Evolutionary conservation across 2,888 invertebrate species (phyloP).

Genomic region (Chrysodeixis includens): DNA sequence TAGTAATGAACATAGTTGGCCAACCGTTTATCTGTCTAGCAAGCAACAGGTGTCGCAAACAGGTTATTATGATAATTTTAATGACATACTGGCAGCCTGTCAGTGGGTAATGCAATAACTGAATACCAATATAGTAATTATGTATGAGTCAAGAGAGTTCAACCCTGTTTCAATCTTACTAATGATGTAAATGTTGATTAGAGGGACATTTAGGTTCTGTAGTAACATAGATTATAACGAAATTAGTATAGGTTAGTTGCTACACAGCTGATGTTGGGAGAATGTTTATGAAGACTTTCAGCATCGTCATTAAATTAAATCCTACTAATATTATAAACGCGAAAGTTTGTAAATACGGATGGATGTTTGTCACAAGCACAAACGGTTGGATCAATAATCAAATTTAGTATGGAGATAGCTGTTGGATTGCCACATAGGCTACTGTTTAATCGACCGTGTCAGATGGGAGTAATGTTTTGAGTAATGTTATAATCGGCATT

Average conservation of each 20-base stretch:
- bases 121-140: constrained; percentile 42
- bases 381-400: no score
- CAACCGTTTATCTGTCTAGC: constrained; percentile 11
- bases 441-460: no score
- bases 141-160: constrained; percentile 37
- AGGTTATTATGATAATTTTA: constrained; percentile 30
- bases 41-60: constrained; percentile 16
- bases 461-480: no score
- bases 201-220: neutral
- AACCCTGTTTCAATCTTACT: constrained; percentile 11
- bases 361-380: no score
- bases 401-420: no score
- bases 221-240: constrained; percentile 7
- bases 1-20: constrained; percentile 10
- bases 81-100: constrained; percentile 22
- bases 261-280: neutral
- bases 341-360: no score
- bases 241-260: constrained; percentile 1
- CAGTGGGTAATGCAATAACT: constrained; percentile 36
- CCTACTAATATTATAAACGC: no score
- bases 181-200: constrained; percentile 4
- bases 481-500: no score
- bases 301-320: neutral
- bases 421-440: no score
- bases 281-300: neutral